Base-by-base conservation (phyloP, 2,888 invertebrate genomes). In the Cinara cedri region DNA sequence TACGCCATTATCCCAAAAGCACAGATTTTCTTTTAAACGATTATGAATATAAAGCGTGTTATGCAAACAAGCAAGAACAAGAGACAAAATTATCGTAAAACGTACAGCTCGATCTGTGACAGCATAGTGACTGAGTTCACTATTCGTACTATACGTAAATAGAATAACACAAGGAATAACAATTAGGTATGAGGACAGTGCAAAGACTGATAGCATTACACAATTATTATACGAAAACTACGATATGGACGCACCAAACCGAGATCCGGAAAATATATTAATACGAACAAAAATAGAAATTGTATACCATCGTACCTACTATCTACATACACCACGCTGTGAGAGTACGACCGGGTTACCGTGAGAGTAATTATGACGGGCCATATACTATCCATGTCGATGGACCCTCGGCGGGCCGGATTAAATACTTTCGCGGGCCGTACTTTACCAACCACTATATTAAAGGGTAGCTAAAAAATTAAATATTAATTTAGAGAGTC, bases 261-360 rank as follows among this genome's bases (percentile, higher is more conserved):
- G 24, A 60, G 21, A 60, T 60, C 24, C 24, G 24, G 54, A 14
- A 54, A 54, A 54, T 54, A 54, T 54, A 54, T 54, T 54, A 54
- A 63, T 63, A 63, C 44, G 44, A 63, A 63, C 63, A 63, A 63
- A 63, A 63, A 63, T 63, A 44, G 42, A 63, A 63, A 63, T 63
- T 63, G 44, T 63, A 63, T 63, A 63, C 26, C 62, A 24, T 60
- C 24, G 60, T 60, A 60, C 60, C 60, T 60, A 57, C 57, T 24
- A 57, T 62, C 62, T 62, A 63, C 63, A 10, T 63, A 63, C 63
- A 42, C 63, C 63, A 44, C 42, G 13, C 63, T 63, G 19, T 63
- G 19, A 63, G 42, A 19, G 42, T 63, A 42, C 13, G 63, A 63
- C 42, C 63, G 19, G 42, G 42, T 44, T n/a, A n/a, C n/a, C n/a